These are phyloP conservation scores for Hippopotamus amphibius DNA, from an alignment of 2,113 vertebrate species.

Conservation along the genomic window DNA sequence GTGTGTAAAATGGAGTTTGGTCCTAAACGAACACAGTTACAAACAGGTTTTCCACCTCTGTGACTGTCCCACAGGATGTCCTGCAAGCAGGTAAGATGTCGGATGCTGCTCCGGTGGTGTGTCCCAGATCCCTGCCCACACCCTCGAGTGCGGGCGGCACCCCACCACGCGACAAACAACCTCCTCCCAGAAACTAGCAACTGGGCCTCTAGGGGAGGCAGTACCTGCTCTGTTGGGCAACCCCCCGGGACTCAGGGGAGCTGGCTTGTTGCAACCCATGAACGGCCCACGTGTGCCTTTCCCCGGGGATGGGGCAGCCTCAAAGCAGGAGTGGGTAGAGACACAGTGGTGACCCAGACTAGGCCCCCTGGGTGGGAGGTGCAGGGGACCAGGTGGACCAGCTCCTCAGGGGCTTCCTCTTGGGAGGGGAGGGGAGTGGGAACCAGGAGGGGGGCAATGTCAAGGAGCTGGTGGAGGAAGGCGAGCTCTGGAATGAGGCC, in stretches of 20 bases:
- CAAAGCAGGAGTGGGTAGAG: neutral
- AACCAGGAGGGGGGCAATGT: neutral
- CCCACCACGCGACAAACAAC: neutral
- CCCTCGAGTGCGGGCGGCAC: too few species aligned
- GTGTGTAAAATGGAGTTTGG: neutral
- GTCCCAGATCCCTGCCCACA: neutral
- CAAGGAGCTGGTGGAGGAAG: neutral
- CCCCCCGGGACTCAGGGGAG: neutral
- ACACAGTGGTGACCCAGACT: neutral
- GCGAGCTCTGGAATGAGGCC: neutral
- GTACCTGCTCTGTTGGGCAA: fast-evolving
- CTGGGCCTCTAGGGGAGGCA: neutral
- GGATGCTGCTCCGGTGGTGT: neutral
- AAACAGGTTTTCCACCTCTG: neutral
- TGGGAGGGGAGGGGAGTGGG: neutral
- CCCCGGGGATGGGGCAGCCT: neutral
- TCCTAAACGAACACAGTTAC: neutral
- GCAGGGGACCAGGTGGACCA: neutral
- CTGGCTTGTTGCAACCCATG: neutral
- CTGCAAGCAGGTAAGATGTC: too few species aligned
- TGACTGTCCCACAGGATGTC: neutral
- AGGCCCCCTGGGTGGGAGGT: neutral
- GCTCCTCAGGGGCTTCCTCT: neutral
- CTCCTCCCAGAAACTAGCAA: neutral
- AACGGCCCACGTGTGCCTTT: neutral